Percentiles rank a stretch among this genome's conserved stretches.
Evolutionary conservation across 2,113 vertebrate genomes (phyloP).

Genomic region (Callithrix jacchus): DNA sequence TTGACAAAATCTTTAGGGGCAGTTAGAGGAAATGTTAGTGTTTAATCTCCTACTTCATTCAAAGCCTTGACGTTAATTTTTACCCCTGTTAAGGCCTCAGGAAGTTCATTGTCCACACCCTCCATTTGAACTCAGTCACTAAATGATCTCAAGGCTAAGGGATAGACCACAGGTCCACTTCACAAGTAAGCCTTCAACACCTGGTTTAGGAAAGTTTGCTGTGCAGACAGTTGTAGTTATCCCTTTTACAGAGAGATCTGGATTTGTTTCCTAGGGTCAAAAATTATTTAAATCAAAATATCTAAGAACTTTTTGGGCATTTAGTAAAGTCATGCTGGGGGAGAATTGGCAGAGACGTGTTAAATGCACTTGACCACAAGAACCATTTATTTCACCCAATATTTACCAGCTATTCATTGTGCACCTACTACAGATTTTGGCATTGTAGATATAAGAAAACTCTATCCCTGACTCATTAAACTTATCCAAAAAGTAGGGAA

Average conservation of each 20-base stretch:
- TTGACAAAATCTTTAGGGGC: background rate
- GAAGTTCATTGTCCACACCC: background rate
- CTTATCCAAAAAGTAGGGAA: background rate
- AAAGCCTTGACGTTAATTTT: background rate
- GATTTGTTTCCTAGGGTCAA: background rate
- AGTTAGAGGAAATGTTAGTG: background rate
- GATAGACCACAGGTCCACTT: background rate
- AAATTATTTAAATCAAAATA: background rate
- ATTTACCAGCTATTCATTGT: background rate
- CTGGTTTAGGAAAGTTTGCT: background rate
- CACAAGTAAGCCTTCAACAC: background rate
- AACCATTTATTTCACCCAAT: background rate
- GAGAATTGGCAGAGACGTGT: background rate
- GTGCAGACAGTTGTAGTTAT: background rate
- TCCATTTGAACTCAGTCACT: background rate
- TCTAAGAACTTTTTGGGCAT: background rate
- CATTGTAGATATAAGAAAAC: background rate
- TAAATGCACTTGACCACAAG: background rate
- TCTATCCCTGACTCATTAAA: background rate
- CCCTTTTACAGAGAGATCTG: background rate
- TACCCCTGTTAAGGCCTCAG: background rate
- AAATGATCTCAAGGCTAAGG: background rate
- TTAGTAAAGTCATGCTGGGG: background rate
- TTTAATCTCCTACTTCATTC: background rate
- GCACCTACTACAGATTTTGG: background rate